These are phyloP conservation scores for Poeciliopsis retropinna DNA, from an alignment of 2,113 vertebrate species.

Conservation along the genomic window DNA sequence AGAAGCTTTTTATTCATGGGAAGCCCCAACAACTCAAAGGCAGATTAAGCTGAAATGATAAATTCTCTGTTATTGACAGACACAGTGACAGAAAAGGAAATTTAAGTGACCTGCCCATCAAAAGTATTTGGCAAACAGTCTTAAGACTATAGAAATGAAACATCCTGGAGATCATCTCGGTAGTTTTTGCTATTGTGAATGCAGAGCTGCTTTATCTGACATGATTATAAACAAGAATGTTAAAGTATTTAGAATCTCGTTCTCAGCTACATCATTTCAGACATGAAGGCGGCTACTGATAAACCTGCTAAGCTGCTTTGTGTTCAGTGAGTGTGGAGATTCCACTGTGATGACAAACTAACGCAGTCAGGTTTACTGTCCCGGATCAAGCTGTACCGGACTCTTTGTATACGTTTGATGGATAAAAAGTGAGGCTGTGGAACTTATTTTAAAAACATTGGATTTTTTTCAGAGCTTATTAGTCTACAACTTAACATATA, in stretches of 20 bases:
- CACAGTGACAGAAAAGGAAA: no score
- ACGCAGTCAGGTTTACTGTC: background rate
- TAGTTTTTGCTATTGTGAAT: no score
- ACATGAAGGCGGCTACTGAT: background rate
- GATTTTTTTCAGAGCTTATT: background rate
- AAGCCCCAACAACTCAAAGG: no score
- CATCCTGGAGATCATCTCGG: no score
- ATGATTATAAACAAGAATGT: background rate
- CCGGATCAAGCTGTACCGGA: background rate
- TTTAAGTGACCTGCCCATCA: no score
- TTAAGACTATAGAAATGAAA: no score
- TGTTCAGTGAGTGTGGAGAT: no score
- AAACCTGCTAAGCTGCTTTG: background rate
- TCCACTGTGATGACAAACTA: background rate
- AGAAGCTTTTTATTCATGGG: no score
- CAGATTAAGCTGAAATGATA: no score
- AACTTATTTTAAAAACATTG: background rate
- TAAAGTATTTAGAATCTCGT: background rate
- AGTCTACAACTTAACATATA: background rate
- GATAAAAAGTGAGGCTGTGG: background rate
- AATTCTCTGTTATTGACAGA: no score
- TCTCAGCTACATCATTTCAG: background rate
- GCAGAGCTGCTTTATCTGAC: background rate
- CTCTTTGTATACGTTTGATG: background rate
- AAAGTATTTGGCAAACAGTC: no score